Conservation (phyloP, 2,797 vertebrate species). For the Tangara arthus region DNA sequence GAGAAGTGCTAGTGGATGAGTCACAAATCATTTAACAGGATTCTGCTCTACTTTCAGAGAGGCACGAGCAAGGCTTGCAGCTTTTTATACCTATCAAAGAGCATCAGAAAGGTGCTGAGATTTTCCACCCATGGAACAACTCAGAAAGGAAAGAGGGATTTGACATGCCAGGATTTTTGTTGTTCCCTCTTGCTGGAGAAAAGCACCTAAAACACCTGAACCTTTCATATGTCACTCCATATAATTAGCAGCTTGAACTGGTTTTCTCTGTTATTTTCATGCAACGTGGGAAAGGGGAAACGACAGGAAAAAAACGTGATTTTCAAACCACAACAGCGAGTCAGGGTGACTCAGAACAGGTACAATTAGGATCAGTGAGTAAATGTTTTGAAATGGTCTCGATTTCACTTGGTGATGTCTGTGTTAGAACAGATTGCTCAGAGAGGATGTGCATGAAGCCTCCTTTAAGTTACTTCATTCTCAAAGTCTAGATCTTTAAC, state of each 20-base stretch:
- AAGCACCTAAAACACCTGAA: background rate
- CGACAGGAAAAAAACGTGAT: background rate
- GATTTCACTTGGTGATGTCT: background rate
- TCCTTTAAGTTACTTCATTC: slow-evolving; percentile 2
- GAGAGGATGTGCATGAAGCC: background rate
- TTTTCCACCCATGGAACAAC: background rate
- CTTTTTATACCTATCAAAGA: background rate
- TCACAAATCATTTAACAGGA: slow-evolving; percentile 10
- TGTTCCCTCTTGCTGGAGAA: background rate
- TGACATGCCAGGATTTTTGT: background rate
- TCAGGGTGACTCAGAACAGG: background rate
- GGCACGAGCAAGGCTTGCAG: background rate
- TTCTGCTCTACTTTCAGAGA: background rate
- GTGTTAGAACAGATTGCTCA: background rate
- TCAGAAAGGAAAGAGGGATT: background rate
- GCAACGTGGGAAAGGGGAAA: background rate
- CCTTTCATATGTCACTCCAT: background rate
- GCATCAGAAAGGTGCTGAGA: background rate
- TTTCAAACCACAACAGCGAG: background rate
- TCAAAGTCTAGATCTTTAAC: slow-evolving; percentile 52
- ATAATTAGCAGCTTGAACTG: background rate
- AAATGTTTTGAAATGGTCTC: background rate
- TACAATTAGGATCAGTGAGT: background rate
- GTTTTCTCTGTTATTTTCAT: background rate
- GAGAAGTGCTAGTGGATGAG: background rate